These are phyloP conservation scores for Lasiommata megera DNA, from an alignment of 2,888 invertebrate genomes.

Conservation along the genomic window DNA sequence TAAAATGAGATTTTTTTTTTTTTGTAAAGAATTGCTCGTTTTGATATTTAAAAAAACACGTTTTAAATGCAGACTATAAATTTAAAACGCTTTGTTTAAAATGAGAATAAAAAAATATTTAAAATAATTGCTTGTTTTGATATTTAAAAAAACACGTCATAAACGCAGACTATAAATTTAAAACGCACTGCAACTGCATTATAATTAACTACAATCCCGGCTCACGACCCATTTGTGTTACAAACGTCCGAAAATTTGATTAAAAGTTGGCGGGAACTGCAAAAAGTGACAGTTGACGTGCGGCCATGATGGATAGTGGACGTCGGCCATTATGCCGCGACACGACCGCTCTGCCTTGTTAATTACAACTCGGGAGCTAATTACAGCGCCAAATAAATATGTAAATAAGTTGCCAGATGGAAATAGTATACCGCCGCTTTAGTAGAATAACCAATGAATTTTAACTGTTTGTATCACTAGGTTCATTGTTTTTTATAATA, in stretches of 20 bases:
- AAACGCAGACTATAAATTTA: neutral
- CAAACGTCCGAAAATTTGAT: conserved; percentile 51
- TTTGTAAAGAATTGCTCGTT: too few relatives aligned
- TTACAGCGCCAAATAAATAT: conserved; percentile 52
- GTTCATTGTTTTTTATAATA: too few relatives aligned
- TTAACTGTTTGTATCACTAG: neutral
- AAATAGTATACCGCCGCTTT: neutral
- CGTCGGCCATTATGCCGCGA: conserved; percentile 62
- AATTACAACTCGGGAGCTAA: conserved; percentile 61
- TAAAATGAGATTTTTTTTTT: too few relatives aligned
- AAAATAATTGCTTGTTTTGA: too few relatives aligned
- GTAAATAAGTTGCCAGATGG: conserved; percentile 33
- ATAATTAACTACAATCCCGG: neutral
- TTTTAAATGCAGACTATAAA: too few relatives aligned
- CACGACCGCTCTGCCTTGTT: conserved; percentile 61
- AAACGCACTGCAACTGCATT: conserved; percentile 1
- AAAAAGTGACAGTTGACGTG: conserved; percentile 67
- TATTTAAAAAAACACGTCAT: too few relatives aligned
- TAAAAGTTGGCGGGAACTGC: conserved; percentile 52
- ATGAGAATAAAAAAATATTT: too few relatives aligned
- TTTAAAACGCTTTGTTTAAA: too few relatives aligned
- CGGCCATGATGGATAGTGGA: conserved; percentile 58
- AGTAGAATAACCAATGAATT: conserved; percentile 15
- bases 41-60: too few relatives aligned
- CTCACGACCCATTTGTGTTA: conserved; percentile 2